phyloP scores from a whole-genome alignment of 2,888 invertebrate genomes.

The Cordilura impudica region DNA sequence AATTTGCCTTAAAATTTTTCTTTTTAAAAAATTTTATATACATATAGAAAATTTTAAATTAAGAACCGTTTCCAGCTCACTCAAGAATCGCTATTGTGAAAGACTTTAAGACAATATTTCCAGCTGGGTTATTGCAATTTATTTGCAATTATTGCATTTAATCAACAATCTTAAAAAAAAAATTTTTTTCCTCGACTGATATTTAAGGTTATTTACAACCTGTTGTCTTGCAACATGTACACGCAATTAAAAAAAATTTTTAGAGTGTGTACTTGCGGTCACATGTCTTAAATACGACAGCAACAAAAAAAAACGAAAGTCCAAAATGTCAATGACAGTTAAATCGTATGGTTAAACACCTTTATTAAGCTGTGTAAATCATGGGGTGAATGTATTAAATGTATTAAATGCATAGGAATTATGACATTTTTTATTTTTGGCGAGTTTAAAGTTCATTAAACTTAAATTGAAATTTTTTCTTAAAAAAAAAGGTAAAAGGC shows the following conservation, averaged over 20 bases:
- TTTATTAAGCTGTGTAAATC: conserved; percentile 16
- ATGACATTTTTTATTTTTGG: background rate
- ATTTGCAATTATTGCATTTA: too few species aligned
- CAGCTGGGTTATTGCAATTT: too few species aligned
- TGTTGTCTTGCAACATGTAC: background rate
- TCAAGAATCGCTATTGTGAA: too few species aligned
- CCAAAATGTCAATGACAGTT: conserved; percentile 58
- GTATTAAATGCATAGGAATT: conserved; percentile 1
- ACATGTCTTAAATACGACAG: background rate
- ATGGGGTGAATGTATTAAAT: background rate
- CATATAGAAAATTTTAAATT: too few species aligned
- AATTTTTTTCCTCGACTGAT: too few species aligned
- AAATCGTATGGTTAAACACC: conserved; percentile 16
- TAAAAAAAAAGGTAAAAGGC: background rate
- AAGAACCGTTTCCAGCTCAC: too few species aligned
- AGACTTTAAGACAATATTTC: too few species aligned
- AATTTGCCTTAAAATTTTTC: too few species aligned
- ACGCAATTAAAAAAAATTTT: conserved; percentile 28
- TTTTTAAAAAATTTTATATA: too few species aligned
- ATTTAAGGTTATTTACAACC: background rate
- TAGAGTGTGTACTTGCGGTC: background rate
- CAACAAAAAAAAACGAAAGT: conserved; percentile 46
- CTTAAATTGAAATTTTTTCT: background rate
- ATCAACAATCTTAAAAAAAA: too few species aligned
- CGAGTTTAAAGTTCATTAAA: conserved; percentile 16